Evolutionary conservation across 2,888 invertebrate genomes (phyloP).

Genomic region (Belgica antarctica): DNA sequence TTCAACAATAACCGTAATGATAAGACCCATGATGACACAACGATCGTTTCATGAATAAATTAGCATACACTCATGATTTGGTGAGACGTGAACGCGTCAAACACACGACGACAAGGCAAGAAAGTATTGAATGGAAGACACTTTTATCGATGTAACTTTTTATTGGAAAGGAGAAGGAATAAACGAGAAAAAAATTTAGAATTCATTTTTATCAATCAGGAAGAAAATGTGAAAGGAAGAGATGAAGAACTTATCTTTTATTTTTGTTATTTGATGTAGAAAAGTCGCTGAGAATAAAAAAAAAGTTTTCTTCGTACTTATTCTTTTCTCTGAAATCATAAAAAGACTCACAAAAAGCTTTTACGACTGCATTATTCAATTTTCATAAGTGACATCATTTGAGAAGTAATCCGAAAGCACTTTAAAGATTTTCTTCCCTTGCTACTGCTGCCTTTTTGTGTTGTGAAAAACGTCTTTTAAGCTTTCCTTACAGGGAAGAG

Average conservation of each 20-base stretch:
- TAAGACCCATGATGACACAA: constrained; percentile 24
- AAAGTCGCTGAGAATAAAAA: constrained; percentile 31
- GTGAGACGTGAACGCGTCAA: not conserved
- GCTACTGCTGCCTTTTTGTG: no score
- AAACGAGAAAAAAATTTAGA: constrained; percentile 12
- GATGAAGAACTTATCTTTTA: constrained; percentile 34
- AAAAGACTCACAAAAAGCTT: not conserved
- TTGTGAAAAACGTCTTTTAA: not conserved
- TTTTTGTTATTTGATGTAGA: constrained; percentile 44
- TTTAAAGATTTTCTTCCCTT: constrained; percentile 8
- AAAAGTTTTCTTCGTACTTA: no score
- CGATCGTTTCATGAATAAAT: constrained; percentile 34
- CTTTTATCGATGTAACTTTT: constrained; percentile 33
- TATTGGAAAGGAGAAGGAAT: not conserved
- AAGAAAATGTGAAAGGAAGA: constrained; percentile 5
- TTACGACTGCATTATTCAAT: constrained; percentile 9
- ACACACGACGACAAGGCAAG: not conserved
- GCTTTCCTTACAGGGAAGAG: constrained; percentile 1
- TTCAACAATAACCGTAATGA: constrained; percentile 8
- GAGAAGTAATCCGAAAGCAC: constrained; percentile 5
- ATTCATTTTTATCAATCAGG: constrained; percentile 6
- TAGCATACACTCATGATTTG: constrained; percentile 23
- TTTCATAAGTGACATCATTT: not conserved
- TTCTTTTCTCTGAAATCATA: constrained; percentile 29
- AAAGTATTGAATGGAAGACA: constrained; percentile 4